Evolutionary conservation across 2,888 invertebrate species (phyloP).

Genomic region (Gastrophysa polygoni): DNA sequence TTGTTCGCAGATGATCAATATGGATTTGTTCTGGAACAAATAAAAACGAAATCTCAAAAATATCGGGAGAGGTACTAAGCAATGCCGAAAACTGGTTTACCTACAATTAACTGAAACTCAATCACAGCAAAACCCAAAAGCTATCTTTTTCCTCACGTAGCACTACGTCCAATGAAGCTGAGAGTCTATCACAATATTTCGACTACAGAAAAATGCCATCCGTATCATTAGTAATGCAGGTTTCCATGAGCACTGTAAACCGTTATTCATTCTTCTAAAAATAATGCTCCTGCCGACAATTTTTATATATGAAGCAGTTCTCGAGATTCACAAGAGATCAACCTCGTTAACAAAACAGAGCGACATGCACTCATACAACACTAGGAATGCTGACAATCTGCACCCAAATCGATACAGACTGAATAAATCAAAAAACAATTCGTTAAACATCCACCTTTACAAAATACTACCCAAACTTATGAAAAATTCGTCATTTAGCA

Average conservation of each 20-base stretch:
- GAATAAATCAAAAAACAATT: too few relatives aligned
- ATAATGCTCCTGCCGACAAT: neutral
- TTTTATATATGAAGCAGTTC: too few relatives aligned
- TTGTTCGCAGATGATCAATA: neutral
- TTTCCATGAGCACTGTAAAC: neutral
- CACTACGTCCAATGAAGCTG: neutral
- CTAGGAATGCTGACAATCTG: too few relatives aligned
- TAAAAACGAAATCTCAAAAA: neutral
- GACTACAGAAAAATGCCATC: neutral
- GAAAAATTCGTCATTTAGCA: too few relatives aligned
- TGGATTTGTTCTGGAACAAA: neutral
- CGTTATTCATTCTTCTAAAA: neutral
- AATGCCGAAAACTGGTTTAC: neutral
- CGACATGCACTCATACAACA: neutral
- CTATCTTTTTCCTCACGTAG: neutral
- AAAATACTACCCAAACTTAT: too few relatives aligned
- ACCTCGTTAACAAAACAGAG: neutral
- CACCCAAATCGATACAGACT: too few relatives aligned
- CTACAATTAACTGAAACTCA: neutral
- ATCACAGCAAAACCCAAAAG: neutral
- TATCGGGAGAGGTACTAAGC: neutral
- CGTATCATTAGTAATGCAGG: slow-evolving; percentile 1
- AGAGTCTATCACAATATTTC: neutral
- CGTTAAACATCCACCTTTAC: too few relatives aligned
- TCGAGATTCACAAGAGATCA: too few relatives aligned